Base-by-base conservation (phyloP, 1,140 invertebrate genomes). In the Homalodisca vitripennis region DNA sequence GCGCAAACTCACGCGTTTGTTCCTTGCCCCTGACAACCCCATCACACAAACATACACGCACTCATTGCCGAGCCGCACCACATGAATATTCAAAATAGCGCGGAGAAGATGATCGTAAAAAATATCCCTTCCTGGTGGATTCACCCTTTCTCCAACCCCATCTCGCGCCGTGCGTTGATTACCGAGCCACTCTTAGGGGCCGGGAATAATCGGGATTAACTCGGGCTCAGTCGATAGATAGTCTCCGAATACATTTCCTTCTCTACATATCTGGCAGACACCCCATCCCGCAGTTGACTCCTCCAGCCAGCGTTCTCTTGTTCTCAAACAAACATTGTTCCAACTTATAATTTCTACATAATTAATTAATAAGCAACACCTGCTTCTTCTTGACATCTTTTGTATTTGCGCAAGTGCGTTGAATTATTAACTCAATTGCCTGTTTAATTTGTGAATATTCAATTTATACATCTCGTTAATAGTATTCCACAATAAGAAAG, bases 31-130 rank as follows among this genome's bases (percentile, higher is more conserved):
- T n/a, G n/a, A n/a, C n/a, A n/a, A 26, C 51, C 6, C 51, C 17
- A 17, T 6, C 51, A 10, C 51, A 55, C 51, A 6, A 10, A 22
- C 51, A 55, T 20, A 22, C 51, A 22, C 51, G 24, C 51, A 20
- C 29, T 62, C 29, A 62, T 24, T 53, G 13, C 12, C 48, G 13
- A 53, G 13, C 48, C 12, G 6, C 48, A 24, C 48, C 20, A 6
- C 48, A 53, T 53, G 48, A 53, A 53, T 53, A 53, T 53, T 53
- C 48, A 53, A 53, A 53, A 53, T 53, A 12, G 48, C 48, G 48
- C 12, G 48, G 48, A 53, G 48, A 53, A 53, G 48, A 53, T 53
- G 48, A 53, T 53, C 48, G 48, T 53, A 53, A 53, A 53, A 41
- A 53, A 53, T 53, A 53, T 53, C 48, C 48, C 48, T 53, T 53